Evolutionary conservation across 2,797 vertebrate genomes (phyloP).

Genomic region (Hyperoplus immaculatus): DNA sequence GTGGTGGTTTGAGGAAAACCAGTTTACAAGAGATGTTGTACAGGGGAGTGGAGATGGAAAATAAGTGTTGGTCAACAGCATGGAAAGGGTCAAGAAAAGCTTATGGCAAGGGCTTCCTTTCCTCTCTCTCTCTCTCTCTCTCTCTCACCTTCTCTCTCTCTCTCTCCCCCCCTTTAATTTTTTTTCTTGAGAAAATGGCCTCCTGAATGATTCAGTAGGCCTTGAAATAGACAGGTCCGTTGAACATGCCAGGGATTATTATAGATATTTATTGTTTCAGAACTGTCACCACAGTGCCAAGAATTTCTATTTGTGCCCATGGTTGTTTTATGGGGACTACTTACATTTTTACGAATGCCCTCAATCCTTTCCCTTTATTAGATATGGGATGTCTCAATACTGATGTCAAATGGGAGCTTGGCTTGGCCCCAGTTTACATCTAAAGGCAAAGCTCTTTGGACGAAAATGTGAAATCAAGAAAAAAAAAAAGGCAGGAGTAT

Average conservation of each 20-base stretch:
- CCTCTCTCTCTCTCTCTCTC: slow-evolving; percentile 7
- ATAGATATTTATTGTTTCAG: slow-evolving; percentile 63
- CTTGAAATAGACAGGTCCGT: slow-evolving; percentile 34
- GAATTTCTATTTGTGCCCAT: slow-evolving; percentile 42
- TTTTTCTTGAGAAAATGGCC: slow-evolving; percentile 9
- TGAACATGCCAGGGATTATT: slow-evolving; percentile 43
- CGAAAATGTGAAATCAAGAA: slow-evolving; percentile 5
- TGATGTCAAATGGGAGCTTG: slow-evolving; percentile 32
- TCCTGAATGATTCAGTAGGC: slow-evolving; percentile 44
- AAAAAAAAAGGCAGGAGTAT: slow-evolving; percentile 3
- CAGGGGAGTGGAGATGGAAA: neutral
- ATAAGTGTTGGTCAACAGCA: slow-evolving; percentile 25
- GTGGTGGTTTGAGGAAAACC: slow-evolving; percentile 16
- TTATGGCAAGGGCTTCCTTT: neutral
- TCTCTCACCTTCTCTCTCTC: slow-evolving; percentile 5
- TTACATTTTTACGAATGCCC: slow-evolving; percentile 54
- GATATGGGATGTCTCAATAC: slow-evolving; percentile 27
- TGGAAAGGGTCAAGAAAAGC: slow-evolving; percentile 20
- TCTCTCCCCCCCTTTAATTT: neutral
- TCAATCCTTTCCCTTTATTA: slow-evolving; percentile 36
- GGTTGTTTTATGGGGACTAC: slow-evolving; percentile 43
- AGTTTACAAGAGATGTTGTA: slow-evolving; percentile 6
- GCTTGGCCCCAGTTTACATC: slow-evolving; percentile 3
- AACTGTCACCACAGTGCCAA: slow-evolving; percentile 35
- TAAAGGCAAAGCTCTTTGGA: slow-evolving; percentile 22